These are phyloP conservation scores for Cebus imitator DNA, from an alignment of 2,113 vertebrate species.

Conservation along the genomic window DNA sequence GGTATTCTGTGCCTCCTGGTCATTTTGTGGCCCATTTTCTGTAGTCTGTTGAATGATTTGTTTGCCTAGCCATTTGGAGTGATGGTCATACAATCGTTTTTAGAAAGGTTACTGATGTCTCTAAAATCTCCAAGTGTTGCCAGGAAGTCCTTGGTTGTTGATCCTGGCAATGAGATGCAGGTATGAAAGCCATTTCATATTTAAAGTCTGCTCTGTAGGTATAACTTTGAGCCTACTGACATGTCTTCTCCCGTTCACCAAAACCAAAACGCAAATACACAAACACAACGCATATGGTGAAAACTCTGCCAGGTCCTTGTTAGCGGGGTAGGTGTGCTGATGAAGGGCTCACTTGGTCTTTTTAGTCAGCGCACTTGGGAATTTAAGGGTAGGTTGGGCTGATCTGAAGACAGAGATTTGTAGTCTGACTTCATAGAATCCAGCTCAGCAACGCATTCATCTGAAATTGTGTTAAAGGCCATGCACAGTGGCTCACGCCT, in stretches of 20 bases:
- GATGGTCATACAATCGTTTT: constrained; percentile 77
- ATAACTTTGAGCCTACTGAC: constrained; percentile 51
- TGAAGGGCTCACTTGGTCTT: background rate
- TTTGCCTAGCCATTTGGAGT: constrained; percentile 68
- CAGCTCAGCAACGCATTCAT: background rate
- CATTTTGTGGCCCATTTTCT: constrained; percentile 60
- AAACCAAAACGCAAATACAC: background rate
- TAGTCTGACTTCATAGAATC: background rate
- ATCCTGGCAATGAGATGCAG: constrained; percentile 49
- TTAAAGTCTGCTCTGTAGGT: constrained; percentile 52
- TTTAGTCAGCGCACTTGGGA: background rate
- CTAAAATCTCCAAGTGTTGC: constrained; percentile 65
- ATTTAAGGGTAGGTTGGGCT: background rate
- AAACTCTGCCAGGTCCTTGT: background rate
- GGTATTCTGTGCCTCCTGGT: constrained; percentile 48
- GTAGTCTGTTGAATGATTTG: constrained; percentile 67
- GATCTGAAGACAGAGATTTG: background rate
- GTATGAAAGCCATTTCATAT: constrained; percentile 67
- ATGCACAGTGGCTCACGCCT: no score
- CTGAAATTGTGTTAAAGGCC: background rate
- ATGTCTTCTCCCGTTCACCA: constrained; percentile 16
- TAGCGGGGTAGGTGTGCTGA: background rate
- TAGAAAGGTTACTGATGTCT: constrained; percentile 74
- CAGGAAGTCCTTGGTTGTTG: constrained; percentile 54
- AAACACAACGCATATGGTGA: background rate